Evolutionary conservation across 2,113 vertebrate species (phyloP).

Genomic region (Hyperoodon ampullatus): DNA sequence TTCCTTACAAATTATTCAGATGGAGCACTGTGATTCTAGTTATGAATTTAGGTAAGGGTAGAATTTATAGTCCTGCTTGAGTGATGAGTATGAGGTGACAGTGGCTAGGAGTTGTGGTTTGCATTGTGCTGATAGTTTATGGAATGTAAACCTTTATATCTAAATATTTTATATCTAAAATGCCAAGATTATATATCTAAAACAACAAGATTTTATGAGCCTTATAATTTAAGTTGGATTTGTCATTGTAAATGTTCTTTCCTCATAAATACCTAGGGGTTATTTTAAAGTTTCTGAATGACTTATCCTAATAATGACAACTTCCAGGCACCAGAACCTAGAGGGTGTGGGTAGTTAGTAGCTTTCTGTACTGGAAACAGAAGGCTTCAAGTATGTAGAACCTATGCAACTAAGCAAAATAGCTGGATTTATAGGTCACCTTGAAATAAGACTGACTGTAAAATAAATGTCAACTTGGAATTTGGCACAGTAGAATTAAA

Average conservation of each 20-base stretch:
- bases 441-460: background rate
- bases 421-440: background rate
- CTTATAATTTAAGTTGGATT: conserved; percentile 37
- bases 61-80: background rate
- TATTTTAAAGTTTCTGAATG: conserved; percentile 51
- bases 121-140: background rate
- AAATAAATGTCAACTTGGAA: background rate
- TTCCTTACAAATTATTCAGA: background rate
- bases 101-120: background rate
- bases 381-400: background rate
- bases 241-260: conserved; percentile 32
- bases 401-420: background rate
- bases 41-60: background rate
- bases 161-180: conserved; percentile 35
- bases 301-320: background rate
- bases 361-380: background rate
- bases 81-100: background rate
- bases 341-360: background rate
- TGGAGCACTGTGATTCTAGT: background rate
- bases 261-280: conserved; percentile 16
- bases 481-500: background rate
- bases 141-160: conserved; percentile 9
- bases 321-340: conserved; percentile 4
- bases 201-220: conserved; percentile 24
- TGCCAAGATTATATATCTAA: background rate